phyloP scores from a whole-genome alignment of 2,888 invertebrate species.

The Branchinecta sandiegonensis region DNA sequence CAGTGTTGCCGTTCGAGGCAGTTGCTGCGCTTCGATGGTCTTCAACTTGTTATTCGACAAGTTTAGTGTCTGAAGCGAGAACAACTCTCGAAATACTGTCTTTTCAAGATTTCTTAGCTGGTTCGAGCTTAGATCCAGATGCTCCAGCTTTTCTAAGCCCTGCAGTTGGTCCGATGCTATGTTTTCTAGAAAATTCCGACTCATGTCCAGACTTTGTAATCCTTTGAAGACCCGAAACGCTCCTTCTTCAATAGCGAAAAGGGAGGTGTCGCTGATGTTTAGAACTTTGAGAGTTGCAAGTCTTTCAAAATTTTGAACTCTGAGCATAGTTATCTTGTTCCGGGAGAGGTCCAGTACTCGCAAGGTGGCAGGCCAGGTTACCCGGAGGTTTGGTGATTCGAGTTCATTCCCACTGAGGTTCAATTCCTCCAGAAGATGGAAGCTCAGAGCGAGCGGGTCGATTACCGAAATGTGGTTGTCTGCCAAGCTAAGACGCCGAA shows the following conservation, averaged over 20 bases:
- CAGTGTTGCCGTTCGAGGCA: neutral
- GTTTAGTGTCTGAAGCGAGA: neutral
- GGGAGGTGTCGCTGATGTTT: neutral
- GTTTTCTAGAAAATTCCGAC: neutral
- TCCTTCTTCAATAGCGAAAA: constrained; percentile 5
- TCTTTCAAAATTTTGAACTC: neutral
- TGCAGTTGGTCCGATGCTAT: neutral
- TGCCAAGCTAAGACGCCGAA: neutral
- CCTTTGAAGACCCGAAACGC: neutral
- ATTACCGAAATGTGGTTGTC: neutral
- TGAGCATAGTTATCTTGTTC: neutral
- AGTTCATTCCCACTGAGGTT: neutral
- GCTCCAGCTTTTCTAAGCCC: neutral
- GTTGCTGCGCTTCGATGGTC: neutral
- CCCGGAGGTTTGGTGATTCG: neutral
- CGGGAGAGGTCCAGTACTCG: neutral
- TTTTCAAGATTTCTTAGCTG: neutral
- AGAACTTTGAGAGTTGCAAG: neutral
- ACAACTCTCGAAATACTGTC: neutral
- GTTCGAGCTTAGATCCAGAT: neutral
- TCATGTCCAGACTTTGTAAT: neutral
- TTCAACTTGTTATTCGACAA: neutral
- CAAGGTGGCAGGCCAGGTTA: neutral
- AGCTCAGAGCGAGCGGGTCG: neutral
- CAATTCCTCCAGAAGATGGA: neutral